A percentile compares a stretch with the other conserved stretches of the same genome.
Conservation (phyloP, 1,140 invertebrate species). For the Dinothrombium tinctorium region DNA sequence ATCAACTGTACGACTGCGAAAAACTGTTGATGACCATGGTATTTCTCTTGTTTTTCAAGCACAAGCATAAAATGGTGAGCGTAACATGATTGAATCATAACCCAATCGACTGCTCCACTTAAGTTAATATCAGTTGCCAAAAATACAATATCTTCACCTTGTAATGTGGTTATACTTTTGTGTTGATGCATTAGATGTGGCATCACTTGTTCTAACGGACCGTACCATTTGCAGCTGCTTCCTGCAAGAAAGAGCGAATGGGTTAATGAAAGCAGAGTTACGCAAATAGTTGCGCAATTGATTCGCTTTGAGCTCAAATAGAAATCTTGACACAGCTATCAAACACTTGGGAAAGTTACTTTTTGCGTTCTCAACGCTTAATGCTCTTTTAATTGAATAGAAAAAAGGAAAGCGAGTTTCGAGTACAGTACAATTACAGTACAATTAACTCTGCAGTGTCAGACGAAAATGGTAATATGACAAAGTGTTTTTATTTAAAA, state of each 20-base stretch:
- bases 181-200: conserved; percentile 88
- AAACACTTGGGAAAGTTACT: too few relatives aligned
- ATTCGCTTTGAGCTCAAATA: too few relatives aligned
- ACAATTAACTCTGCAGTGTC: too few relatives aligned
- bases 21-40: conserved; percentile 91
- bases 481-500: too few relatives aligned
- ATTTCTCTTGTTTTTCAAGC: conserved; percentile 95
- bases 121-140: conserved; percentile 97
- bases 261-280: conserved; percentile 14
- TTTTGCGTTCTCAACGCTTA: too few relatives aligned
- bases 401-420: too few relatives aligned
- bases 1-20: conserved; percentile 99
- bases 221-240: conserved; percentile 97
- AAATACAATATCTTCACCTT: conserved; percentile 94
- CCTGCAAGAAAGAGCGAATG: conserved; percentile 31
- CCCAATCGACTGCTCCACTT: conserved; percentile 98
- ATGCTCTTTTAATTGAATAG: too few relatives aligned
- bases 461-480: too few relatives aligned
- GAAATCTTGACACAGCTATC: too few relatives aligned
- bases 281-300: too few relatives aligned
- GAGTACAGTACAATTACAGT: too few relatives aligned
- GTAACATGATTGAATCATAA: conserved; percentile 99
- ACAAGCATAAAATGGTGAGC: conserved; percentile 98
- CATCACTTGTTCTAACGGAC: conserved; percentile 85
- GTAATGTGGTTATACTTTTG: conserved; percentile 93